These are phyloP conservation scores for Poicephalus meyeri DNA, from an alignment of 2,113 vertebrate genomes.

Conservation along the genomic window DNA sequence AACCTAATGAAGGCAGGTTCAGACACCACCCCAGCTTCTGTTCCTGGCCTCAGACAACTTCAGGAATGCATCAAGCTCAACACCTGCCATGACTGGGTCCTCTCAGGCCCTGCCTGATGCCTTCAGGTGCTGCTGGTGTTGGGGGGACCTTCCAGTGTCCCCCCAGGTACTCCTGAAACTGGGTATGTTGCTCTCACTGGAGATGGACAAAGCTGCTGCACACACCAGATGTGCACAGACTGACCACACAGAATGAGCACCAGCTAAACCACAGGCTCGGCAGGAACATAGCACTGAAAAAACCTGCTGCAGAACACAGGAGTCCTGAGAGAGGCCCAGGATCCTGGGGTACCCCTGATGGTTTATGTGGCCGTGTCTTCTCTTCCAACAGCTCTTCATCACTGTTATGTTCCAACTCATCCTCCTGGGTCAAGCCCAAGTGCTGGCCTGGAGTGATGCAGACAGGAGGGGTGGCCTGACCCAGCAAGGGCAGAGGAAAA, in stretches of 20 bases:
- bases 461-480: neutral
- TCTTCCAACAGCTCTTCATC: neutral
- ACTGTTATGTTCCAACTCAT: neutral
- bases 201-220: neutral
- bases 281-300: neutral
- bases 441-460: neutral
- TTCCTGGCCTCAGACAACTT: neutral
- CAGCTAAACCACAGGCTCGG: neutral
- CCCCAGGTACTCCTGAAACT: neutral
- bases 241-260: neutral
- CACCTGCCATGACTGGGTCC: neutral
- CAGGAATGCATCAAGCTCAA: neutral
- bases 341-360: neutral
- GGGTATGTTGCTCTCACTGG: neutral
- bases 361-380: neutral
- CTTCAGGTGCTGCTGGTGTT: neutral
- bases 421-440: neutral
- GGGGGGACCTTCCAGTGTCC: neutral
- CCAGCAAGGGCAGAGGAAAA: no score
- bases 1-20: neutral
- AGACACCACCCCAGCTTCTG: neutral
- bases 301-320: neutral
- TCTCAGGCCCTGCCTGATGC: neutral
- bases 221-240: rapidly evolving
- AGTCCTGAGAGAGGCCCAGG: neutral